phyloP scores from a whole-genome alignment of 2,888 invertebrate species.

The Catocala nupta region DNA sequence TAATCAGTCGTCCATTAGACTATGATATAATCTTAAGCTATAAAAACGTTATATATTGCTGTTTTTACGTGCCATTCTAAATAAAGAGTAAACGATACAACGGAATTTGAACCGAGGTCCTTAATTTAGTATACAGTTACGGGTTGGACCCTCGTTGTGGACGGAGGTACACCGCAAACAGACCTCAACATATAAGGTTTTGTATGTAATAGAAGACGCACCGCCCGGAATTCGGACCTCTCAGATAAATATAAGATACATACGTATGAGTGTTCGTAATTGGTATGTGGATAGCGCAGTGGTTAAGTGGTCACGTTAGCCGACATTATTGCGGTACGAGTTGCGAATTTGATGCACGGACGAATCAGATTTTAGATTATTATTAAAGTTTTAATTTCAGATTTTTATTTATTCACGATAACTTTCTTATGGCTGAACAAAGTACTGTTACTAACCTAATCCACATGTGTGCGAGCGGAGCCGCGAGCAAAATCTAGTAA shows the following conservation, averaged over 20 bases:
- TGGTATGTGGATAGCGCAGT: not conserved
- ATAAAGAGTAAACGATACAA: slow-evolving; percentile 3
- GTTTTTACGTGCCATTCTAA: not conserved
- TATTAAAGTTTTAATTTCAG: too few species aligned
- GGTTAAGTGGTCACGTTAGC: too few species aligned
- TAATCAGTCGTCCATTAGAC: too few species aligned
- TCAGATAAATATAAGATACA: not conserved
- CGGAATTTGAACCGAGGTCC: slow-evolving; percentile 17
- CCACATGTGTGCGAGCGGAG: too few species aligned
- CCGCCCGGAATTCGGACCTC: slow-evolving; percentile 3
- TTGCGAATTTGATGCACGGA: too few species aligned
- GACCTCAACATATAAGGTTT: not conserved
- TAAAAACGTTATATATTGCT: not conserved
- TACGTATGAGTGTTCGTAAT: not conserved
- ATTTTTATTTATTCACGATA: too few species aligned
- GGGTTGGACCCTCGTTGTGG: slow-evolving; percentile 15
- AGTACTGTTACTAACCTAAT: too few species aligned
- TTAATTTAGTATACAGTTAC: slow-evolving; percentile 24
- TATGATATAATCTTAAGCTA: too few species aligned
- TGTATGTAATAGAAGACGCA: slow-evolving; percentile 1
- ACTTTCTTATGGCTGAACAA: too few species aligned
- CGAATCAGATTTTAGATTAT: too few species aligned
- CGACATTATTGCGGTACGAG: too few species aligned
- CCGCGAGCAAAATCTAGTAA: too few species aligned
- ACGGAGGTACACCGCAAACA: slow-evolving; percentile 4